Evolutionary conservation across 2,797 vertebrate species (phyloP).

Genomic region (Sphenodon punctatus): DNA sequence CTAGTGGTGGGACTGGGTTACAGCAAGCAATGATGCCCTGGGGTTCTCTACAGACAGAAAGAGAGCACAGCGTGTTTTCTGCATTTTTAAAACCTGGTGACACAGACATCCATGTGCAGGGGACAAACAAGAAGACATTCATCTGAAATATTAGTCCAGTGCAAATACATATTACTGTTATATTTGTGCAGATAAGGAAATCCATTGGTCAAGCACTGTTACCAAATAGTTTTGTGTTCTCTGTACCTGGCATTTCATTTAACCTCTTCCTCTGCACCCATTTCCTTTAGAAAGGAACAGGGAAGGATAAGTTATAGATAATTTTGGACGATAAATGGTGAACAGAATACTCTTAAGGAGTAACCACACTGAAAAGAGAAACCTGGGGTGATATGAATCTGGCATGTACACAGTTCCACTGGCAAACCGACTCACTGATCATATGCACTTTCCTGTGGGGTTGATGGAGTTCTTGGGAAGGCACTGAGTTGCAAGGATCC

Average conservation of each 20-base stretch:
- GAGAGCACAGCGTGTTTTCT: conserved; percentile 9
- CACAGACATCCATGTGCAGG: neutral
- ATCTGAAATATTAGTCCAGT: neutral
- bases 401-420: neutral
- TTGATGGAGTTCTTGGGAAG: neutral
- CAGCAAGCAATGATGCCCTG: conserved; percentile 97
- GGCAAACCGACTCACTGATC: neutral
- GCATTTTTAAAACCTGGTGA: neutral
- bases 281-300: neutral
- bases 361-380: neutral
- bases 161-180: neutral
- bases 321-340: neutral
- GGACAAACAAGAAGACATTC: neutral
- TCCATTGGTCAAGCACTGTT: neutral
- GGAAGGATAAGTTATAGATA: neutral
- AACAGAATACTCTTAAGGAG: neutral
- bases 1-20: conserved; percentile 90
- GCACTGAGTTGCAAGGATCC: rapidly evolving
- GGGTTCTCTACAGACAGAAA: conserved; percentile 82
- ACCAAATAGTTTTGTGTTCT: neutral
- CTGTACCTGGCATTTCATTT: neutral
- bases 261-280: neutral
- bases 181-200: neutral
- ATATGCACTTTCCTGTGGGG: neutral
- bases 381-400: neutral